Percentiles rank a stretch among this genome's conserved stretches.
These are phyloP conservation scores for Chrysomallon squamiferum DNA, from an alignment of 1,140 invertebrate genomes.

Conservation along the genomic window DNA sequence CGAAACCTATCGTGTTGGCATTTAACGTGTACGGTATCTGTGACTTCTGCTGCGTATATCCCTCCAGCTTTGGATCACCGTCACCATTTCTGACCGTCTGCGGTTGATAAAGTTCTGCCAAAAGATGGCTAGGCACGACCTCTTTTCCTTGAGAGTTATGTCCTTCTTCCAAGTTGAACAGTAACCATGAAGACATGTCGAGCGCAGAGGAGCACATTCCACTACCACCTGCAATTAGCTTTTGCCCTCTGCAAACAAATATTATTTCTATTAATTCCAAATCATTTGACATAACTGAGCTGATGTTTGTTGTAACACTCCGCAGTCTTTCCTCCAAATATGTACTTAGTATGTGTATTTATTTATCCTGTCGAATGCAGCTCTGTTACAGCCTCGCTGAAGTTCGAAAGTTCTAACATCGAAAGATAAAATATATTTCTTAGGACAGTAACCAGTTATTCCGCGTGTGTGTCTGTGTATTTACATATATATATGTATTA, in stretches of 20 bases:
- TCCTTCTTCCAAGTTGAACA: slow-evolving; percentile 23
- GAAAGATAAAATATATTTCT: too few relatives aligned
- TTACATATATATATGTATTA: too few relatives aligned
- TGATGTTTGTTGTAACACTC: too few relatives aligned
- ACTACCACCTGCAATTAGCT: slow-evolving; percentile 17
- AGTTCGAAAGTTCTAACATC: too few relatives aligned
- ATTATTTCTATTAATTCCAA: too few relatives aligned
- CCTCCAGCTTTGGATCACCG: slow-evolving; percentile 4
- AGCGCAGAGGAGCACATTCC: slow-evolving; percentile 26
- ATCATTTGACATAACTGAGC: too few relatives aligned
- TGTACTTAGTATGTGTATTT: too few relatives aligned
- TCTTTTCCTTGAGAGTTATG: neutral
- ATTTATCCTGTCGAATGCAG: too few relatives aligned
- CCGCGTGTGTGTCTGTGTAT: too few relatives aligned
- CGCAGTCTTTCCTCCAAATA: too few relatives aligned
- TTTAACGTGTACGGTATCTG: slow-evolving; percentile 16
- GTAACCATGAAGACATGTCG: slow-evolving; percentile 36
- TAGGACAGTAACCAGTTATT: too few relatives aligned
- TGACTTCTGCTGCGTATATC: slow-evolving; percentile 16
- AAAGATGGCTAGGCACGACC: neutral
- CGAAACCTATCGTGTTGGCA: slow-evolving; percentile 25
- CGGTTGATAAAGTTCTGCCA: neutral
- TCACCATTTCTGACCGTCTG: slow-evolving; percentile 6
- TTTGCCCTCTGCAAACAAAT: slow-evolving; percentile 17
- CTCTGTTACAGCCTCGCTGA: too few relatives aligned